A percentile compares a stretch with the other conserved stretches of the same genome.
These are phyloP conservation scores for Hirundo rustica DNA, from an alignment of 2,797 vertebrate species.

Conservation along the genomic window DNA sequence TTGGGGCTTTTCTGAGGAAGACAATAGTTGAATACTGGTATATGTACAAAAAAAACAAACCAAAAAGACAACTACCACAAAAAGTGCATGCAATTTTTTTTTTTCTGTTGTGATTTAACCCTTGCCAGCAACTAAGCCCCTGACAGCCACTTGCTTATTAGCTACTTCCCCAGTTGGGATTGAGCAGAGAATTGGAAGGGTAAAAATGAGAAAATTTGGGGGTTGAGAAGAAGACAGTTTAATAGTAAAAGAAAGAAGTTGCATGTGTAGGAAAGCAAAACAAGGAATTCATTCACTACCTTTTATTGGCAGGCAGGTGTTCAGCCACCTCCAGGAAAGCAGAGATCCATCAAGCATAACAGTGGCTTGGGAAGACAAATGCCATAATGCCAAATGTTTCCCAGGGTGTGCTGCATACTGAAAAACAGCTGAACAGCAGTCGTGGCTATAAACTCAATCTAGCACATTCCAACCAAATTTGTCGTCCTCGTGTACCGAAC, in stretches of 20 bases:
- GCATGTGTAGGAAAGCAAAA: not conserved
- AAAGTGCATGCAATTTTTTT: not conserved
- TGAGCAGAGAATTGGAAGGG: not conserved
- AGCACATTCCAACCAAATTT: not conserved
- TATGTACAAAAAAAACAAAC: not conserved
- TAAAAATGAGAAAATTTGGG: not conserved
- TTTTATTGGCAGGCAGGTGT: not conserved
- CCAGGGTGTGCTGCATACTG: not conserved
- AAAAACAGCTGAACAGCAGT: not conserved
- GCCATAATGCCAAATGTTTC: not conserved
- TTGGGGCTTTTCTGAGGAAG: not conserved
- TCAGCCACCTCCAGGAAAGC: not conserved
- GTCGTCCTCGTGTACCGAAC: not conserved
- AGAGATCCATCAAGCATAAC: accelerated
- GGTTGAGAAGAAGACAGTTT: not conserved
- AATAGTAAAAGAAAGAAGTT: not conserved
- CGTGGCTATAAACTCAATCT: not conserved
- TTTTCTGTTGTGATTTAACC: not conserved
- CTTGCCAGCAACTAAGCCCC: not conserved
- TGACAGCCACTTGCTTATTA: not conserved
- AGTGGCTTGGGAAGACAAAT: not conserved
- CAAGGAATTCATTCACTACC: not conserved
- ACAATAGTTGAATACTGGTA: not conserved
- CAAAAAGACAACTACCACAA: not conserved
- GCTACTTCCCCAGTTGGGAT: accelerated